Base-by-base conservation (phyloP, 2,888 invertebrate species). In the Callimorpha dominula region DNA sequence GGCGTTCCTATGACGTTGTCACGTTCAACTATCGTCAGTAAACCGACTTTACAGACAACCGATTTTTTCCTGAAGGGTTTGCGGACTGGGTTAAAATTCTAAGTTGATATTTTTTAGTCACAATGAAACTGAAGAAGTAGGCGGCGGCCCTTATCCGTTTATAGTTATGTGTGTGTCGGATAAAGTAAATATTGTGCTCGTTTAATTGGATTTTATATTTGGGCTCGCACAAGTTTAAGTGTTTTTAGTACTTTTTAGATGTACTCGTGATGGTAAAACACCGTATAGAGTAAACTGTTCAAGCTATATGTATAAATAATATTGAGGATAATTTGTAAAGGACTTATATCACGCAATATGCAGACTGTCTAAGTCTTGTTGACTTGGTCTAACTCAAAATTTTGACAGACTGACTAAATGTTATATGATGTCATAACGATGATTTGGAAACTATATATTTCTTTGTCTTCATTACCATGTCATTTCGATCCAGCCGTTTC, bases 121-220 rank as follows among this genome's bases (percentile, higher is more conserved):
- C 57, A 60, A 57, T 70, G 31, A 6, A 54, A n/a, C 8, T 12
- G n/a, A 2, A 49, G 6, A 54, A 66, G 69, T 78, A 50, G 64
- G 69, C 43, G 64, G 70, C n/a, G 65, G 74, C 78, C 82, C 71
- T 84, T 70, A 81, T 20, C 11, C 43, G 43, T 78, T 73, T 79
- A 81, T 82, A 81, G 81, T 81, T 81, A 82, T 81, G 57, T 73
- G 60, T 80, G 66, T 80, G 80, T 80, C 67, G 78, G 62, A 70
- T 77, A 77, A 79, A 78, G 87, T 85, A 89, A 90, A 90, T 88
- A 89, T 86, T 87, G 85, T 80, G 77, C 70, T 52, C 75, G 86
- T 87, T 87, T 89, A 89, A 90, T 90, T 90, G 88, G 84, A 90
- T 90, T 88, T 88, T 85, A 86, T 84, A 86, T 86, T 83, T 83